These are phyloP conservation scores for Colossoma macropomum DNA, from an alignment of 2,113 vertebrate genomes.

Conservation along the genomic window DNA sequence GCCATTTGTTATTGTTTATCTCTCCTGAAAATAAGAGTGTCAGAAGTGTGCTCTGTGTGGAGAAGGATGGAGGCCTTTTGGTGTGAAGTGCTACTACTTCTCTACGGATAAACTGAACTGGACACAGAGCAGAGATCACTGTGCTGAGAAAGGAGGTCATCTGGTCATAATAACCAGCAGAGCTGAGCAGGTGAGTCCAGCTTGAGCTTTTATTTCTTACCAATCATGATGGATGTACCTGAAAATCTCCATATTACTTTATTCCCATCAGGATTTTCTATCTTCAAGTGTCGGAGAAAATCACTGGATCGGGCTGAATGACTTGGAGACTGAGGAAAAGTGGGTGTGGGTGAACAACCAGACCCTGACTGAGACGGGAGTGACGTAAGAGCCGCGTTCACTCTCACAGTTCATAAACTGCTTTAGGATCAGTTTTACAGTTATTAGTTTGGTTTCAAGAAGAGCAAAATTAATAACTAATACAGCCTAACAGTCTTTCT, in stretches of 20 bases:
- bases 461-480: too few species aligned
- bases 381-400: conserved; percentile 31
- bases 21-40: not conserved
- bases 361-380: conserved; percentile 23
- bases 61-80: conserved; percentile 11
- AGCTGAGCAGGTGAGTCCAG: conserved; percentile 39
- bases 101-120: conserved; percentile 37
- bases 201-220: not conserved
- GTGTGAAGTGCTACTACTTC: conserved; percentile 54
- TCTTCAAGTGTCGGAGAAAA: not conserved
- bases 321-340: conserved; percentile 46
- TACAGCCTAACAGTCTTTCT: too few species aligned
- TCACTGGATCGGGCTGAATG: conserved; percentile 57
- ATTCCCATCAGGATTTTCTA: conserved; percentile 37
- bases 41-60: not conserved
- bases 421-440: not conserved
- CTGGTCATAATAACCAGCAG: conserved; percentile 50
- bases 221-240: too few species aligned
- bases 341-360: conserved; percentile 54
- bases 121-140: conserved; percentile 41
- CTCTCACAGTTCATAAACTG: not conserved
- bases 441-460: rapidly evolving
- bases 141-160: conserved; percentile 43
- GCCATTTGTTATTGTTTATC: not conserved
- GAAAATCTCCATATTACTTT: too few species aligned